Base-by-base conservation (phyloP, 2,797 vertebrate genomes). In the Catamblyrhynchus diadema region DNA sequence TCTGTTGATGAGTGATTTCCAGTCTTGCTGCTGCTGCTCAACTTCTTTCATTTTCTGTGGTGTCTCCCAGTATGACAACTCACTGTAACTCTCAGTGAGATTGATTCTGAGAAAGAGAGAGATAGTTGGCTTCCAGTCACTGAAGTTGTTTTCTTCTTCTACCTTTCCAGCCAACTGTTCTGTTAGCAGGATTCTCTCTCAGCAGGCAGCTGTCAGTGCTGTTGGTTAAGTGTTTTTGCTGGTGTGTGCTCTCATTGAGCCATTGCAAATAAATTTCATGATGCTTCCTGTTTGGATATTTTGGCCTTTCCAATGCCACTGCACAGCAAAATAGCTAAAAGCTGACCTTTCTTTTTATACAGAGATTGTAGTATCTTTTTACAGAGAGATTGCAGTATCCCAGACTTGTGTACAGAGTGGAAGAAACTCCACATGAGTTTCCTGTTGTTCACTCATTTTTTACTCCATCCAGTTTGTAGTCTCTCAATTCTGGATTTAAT, bases 91-190 rank as follows among this genome's bases (percentile, higher is more conserved):
- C 71, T 77, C 45, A 21, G 27, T 21, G 33, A 95, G 41, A 73
- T 10, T 64, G 75, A 47, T 81, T 81, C 33, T 57, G 64, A 92
- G 77, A 78, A 77, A 78, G 51, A 81, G 47, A 72, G 39, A 81
- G 10, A 64, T 44, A 5, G 27, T 74, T 90, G 69, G 30, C 65
- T 93, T 93, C 53, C 59, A 84, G 51, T 50, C 0, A 2, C 73
- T 47, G 20, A 67, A 93, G 73, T 81, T 81, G 81, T 75, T 94
- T 93, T 67, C 27, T 80, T 42, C 41, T 88, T 80, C 51, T 69
- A 37, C 37, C 48, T 90, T 86, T 90, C 53, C 77, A 86, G 50
- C 72, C 92, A 95, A 90, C 54, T 90, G 53, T 91, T 91, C 93
- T 42, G 21, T 70, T 91, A 81, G 80, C 19, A 69, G 79, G 93